Base-by-base conservation (phyloP, 2,888 invertebrate genomes). In the Peribatodes rhomboidaria region DNA sequence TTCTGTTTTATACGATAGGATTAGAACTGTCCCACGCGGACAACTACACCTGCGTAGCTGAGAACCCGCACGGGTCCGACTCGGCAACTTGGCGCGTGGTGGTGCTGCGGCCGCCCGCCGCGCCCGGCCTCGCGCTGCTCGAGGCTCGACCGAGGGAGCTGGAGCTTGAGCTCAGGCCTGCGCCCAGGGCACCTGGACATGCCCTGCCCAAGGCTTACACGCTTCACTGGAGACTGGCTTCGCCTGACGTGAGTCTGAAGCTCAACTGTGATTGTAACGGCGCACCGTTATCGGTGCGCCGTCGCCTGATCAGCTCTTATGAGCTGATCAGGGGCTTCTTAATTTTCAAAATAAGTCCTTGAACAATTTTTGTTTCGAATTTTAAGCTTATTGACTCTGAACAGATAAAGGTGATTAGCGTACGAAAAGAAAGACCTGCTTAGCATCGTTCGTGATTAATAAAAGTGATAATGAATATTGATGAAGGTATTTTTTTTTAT, bases 1-100 rank as follows among this genome's bases (percentile, higher is more conserved):
- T 47, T 6, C 31, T 31, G 14, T 35, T 50, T n/a, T n/a, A n/a
- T n/a, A n/a, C n/a, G n/a, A n/a, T n/a, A 96, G 96, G 94, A 77
- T 88, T 96, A 68, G 96, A 96, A 78, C 88, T 95, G 62, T 95
- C 95, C 33, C 94, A 96, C 56, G 95, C 96, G 57, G 97, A 97
- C 73, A 97, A 97, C 90, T 97, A 96, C 84, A 96, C 96, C 4
- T 97, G 97, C 79, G 95, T 96, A 35, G 96, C 96, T 35, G 96
- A 96, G 79, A 98, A 98, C 87, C 94, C 96, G 46, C 97, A 97
- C 79, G 98, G 98, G 0, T 96, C 96, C 50, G 98, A 98, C 85
- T 96, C 96, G 52, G 96, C 97, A 55, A 96, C 96, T 16, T 97
- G 97, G 92, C 94, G 95, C 22, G 94, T 98, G 44, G 94, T 96